These are phyloP conservation scores for Atherix ibis DNA, from an alignment of 2,888 invertebrate genomes.

Conservation along the genomic window DNA sequence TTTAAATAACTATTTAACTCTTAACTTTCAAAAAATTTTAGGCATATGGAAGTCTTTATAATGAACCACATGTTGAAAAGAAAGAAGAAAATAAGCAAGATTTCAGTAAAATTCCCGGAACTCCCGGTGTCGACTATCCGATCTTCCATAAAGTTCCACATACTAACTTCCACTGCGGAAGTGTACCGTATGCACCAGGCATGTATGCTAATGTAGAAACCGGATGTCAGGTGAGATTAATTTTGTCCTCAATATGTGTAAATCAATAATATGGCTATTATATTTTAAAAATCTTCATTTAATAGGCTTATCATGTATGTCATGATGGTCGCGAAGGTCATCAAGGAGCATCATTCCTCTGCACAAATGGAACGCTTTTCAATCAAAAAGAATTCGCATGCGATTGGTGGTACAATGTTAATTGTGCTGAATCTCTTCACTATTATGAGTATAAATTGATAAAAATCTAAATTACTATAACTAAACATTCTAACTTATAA, in stretches of 20 bases:
- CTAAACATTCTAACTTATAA: not conserved
- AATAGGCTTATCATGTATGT: conserved; percentile 74
- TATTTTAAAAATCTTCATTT: no score
- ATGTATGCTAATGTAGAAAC: conserved; percentile 86
- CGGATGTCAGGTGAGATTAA: conserved; percentile 53
- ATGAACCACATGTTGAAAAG: conserved; percentile 12
- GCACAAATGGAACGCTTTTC: conserved; percentile 74
- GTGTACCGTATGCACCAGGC: conserved; percentile 66
- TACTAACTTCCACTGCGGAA: conserved; percentile 62
- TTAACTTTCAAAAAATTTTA: no score
- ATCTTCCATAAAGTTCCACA: conserved; percentile 60
- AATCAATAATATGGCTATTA: conserved; percentile 1
- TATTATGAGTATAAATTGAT: conserved; percentile 45
- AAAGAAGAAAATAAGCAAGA: conserved; percentile 53
- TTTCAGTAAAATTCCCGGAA: conserved; percentile 63
- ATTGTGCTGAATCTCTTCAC: conserved; percentile 57
- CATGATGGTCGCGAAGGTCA: conserved; percentile 75
- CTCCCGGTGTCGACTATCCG: conserved; percentile 67
- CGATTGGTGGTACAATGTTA: conserved; percentile 87
- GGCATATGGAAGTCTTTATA: conserved; percentile 26
- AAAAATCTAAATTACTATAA: conserved; percentile 1
- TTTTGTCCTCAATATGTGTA: not conserved
- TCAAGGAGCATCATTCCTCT: conserved; percentile 68
- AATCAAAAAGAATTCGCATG: conserved; percentile 74
- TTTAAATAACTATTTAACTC: no score